Evolutionary conservation across 1,140 invertebrate genomes (phyloP).

Genomic region (Augochlora pura): DNA sequence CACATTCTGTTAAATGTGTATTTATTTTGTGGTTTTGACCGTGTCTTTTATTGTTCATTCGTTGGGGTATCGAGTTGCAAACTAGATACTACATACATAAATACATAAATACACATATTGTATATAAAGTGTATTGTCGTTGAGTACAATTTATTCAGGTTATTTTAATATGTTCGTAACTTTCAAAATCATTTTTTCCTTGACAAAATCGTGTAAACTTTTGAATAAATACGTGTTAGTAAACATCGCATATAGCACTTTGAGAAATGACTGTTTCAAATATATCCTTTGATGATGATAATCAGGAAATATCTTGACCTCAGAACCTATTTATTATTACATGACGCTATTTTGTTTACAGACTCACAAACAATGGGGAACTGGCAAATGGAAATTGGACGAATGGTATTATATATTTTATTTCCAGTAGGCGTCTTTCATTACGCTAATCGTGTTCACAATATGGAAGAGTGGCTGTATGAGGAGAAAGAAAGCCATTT

Average conservation of each 20-base stretch:
- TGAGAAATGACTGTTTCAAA: neutral
- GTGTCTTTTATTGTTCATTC: too few relatives aligned
- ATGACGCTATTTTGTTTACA: slow-evolving; percentile 8
- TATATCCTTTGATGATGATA: neutral
- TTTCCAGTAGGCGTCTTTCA: slow-evolving; percentile 93
- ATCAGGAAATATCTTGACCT: neutral
- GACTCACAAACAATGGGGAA: slow-evolving; percentile 83
- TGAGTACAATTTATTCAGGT: too few relatives aligned
- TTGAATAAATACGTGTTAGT: too few relatives aligned
- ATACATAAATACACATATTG: too few relatives aligned
- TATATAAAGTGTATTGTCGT: too few relatives aligned
- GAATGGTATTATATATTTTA: slow-evolving; percentile 91
- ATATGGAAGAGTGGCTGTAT: slow-evolving; percentile 90
- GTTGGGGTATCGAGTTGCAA: too few relatives aligned
- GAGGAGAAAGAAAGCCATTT: slow-evolving; percentile 84
- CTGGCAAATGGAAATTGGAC: slow-evolving; percentile 90
- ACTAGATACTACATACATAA: too few relatives aligned
- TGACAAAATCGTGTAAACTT: too few relatives aligned
- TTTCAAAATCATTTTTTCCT: neutral
- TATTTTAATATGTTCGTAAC: neutral
- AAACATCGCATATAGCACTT: neutral
- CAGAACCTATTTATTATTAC: neutral
- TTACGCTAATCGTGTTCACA: slow-evolving; percentile 91
- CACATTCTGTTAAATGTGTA: too few relatives aligned
- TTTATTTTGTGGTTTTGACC: neutral